These are phyloP conservation scores for Clarias platycephalus DNA, from an alignment of 2,797 vertebrate species.

Conservation along the genomic window DNA sequence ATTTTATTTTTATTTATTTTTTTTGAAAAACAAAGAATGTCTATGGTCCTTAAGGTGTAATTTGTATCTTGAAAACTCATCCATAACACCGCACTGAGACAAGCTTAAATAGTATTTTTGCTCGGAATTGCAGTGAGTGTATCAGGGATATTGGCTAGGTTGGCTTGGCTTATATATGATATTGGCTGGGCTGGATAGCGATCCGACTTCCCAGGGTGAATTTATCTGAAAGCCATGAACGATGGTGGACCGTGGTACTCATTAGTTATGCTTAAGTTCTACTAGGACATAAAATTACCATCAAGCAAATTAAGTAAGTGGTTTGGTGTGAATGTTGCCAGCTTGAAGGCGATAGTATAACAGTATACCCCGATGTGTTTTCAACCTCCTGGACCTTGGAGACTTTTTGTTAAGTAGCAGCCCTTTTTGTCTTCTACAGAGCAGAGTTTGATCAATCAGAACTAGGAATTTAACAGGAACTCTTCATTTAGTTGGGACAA, in stretches of 20 bases:
- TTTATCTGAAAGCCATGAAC: conserved; percentile 36
- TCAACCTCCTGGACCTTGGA: background rate
- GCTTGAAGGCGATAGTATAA: background rate
- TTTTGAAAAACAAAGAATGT: background rate
- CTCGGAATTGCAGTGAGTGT: background rate
- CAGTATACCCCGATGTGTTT: background rate
- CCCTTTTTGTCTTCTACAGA: too few species aligned
- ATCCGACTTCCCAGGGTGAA: conserved; percentile 21
- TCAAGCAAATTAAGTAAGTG: background rate
- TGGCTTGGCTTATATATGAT: too few species aligned
- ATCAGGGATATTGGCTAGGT: background rate
- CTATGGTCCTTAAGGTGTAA: too few species aligned
- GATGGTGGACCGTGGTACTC: conserved; percentile 1
- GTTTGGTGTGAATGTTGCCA: background rate
- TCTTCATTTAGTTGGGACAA: background rate
- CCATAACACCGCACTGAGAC: background rate
- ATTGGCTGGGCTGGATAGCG: background rate
- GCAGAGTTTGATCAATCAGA: background rate
- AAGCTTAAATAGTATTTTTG: background rate
- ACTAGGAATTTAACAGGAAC: background rate
- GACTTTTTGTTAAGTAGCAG: background rate
- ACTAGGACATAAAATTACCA: background rate
- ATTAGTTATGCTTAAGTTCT: background rate
- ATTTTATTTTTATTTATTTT: background rate
- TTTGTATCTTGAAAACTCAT: background rate